Conservation (phyloP, 2,113 vertebrate genomes). For the Elachura formosa region DNA sequence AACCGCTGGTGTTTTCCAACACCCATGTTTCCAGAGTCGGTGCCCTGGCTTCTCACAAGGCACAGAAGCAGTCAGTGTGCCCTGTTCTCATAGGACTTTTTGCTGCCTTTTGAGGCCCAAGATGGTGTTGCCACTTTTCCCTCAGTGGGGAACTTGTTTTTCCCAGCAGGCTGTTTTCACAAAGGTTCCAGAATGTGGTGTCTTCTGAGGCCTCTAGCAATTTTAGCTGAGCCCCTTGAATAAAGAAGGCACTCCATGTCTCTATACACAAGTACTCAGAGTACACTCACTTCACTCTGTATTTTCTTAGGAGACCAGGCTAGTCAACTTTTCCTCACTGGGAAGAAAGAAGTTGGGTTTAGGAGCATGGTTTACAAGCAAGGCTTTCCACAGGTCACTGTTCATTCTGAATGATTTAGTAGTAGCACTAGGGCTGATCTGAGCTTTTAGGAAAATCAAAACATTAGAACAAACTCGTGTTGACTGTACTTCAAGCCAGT, state of each 20-base stretch:
- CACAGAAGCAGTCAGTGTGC: background rate
- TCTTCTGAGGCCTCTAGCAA: background rate
- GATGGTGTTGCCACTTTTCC: background rate
- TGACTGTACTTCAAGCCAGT: background rate
- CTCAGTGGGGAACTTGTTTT: background rate
- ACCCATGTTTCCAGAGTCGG: background rate
- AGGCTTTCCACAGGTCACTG: background rate
- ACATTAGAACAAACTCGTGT: rapidly evolving
- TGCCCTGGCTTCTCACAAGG: background rate
- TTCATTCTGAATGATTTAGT: background rate
- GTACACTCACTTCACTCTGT: background rate
- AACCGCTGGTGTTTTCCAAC: background rate
- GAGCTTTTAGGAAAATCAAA: background rate
- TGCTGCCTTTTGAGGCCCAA: background rate
- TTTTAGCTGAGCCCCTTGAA: background rate
- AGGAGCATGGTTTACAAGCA: background rate
- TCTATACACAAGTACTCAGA: background rate
- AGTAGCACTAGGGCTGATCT: background rate
- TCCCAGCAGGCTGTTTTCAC: background rate
- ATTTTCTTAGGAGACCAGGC: background rate
- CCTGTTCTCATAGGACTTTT: background rate
- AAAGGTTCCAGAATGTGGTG: background rate
- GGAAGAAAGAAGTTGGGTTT: background rate
- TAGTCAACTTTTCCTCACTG: background rate
- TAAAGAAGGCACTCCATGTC: background rate